These are phyloP conservation scores for Axis porcinus DNA, from an alignment of 2,113 vertebrate species.

Conservation along the genomic window DNA sequence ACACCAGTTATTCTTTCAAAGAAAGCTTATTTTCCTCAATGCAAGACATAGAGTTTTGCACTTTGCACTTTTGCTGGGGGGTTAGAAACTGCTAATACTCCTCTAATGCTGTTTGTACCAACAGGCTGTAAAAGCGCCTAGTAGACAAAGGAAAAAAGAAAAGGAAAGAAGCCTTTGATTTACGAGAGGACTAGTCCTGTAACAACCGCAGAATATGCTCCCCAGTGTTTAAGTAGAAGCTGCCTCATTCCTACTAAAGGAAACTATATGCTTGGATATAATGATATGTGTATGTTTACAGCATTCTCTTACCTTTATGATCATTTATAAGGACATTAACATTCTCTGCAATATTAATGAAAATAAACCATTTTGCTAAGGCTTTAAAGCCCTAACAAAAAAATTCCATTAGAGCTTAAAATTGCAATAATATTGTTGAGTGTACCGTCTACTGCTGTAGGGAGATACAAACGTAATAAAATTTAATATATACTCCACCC, in stretches of 20 bases:
- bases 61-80: neutral
- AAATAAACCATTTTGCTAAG: slow-evolving; percentile 2
- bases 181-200: neutral
- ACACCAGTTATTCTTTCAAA: neutral
- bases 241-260: neutral
- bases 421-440: neutral
- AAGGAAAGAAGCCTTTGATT: neutral
- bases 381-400: slow-evolving; percentile 2
- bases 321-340: neutral
- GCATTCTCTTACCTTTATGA: slow-evolving; percentile 14
- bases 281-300: neutral
- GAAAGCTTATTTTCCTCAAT: neutral
- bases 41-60: neutral
- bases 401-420: neutral
- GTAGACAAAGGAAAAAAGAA: neutral
- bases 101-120: neutral
- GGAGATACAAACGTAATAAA: neutral
- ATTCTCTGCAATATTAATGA: slow-evolving; percentile 23
- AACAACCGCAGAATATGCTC: neutral
- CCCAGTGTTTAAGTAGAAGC: neutral
- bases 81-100: neutral
- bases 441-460: neutral
- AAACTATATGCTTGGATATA: neutral
- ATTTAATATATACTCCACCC: neutral
- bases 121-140: neutral